Evolutionary conservation across 2,797 vertebrate genomes (phyloP), one percentile per base, ranked within the genome.

Genomic region (Catamblyrhynchus diadema): DNA sequence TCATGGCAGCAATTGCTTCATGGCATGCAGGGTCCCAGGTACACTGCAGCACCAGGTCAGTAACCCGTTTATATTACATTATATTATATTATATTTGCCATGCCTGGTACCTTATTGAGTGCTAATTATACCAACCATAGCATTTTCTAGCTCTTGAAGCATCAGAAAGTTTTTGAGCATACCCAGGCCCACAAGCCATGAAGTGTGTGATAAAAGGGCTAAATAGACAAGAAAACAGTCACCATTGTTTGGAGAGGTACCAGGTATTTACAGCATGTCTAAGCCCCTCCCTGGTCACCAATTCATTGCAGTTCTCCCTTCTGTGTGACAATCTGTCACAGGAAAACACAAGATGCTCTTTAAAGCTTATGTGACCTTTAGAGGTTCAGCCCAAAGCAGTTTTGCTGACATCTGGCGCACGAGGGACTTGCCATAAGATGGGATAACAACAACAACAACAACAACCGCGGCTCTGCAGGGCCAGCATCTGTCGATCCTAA

Each of bases 281-380:
- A 62, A 89, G 67, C 51, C 67, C n/a, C 66, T 75, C 81, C 37
- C 47, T 45, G 81, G 59, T 47, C 88, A 96, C 81, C 74, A 86
- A 67, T 90, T 81, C 57, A 27, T 86, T 90, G 66, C 48, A 53
- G 6, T 65, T 84, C 70, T 79, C 39, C 88, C 74, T 87, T 87
- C 91, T 73, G 71, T 62, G 71, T 82, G 71, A 66, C 88, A 84
- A 47, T 79, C 88, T 92, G 84, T 85, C 86, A 77, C 6, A 8
- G 18, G 86, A 88, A 95, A 95, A 88, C 83, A 90, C 60, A 77
- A 87, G 86, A 93, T 78, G 86, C 66, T 88, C 83, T 93, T 81
- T 73, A 92, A 67, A 93, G 88, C 62, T 73, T 66, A 44, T 6
- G 21, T 82, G 93, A 93, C 94, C 91, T 96, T 91, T 92, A 81